A percentile compares a stretch with the other conserved stretches of the same genome.
Evolutionary conservation across 1,140 invertebrate genomes (phyloP).

Genomic region (Heliconius nattereri): DNA sequence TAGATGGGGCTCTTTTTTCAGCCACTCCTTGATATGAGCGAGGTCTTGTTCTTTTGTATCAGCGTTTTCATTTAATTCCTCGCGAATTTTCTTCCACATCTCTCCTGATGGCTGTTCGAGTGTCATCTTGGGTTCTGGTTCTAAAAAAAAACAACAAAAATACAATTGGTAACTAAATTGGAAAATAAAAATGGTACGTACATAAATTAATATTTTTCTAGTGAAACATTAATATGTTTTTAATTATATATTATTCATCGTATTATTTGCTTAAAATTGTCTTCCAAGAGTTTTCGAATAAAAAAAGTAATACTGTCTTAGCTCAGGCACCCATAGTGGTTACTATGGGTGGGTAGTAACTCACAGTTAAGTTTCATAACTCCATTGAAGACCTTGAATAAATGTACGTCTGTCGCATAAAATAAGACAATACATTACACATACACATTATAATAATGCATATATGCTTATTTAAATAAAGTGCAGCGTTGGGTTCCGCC

Average conservation of each 20-base stretch:
- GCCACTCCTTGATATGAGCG: conserved; percentile 88
- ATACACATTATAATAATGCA: too few relatives aligned
- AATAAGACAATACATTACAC: background rate
- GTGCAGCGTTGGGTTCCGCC: too few relatives aligned
- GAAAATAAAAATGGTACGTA: too few relatives aligned
- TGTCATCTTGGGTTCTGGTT: conserved; percentile 83
- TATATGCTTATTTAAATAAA: too few relatives aligned
- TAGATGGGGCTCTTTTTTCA: conserved; percentile 85
- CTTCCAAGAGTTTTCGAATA: too few relatives aligned
- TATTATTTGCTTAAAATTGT: too few relatives aligned
- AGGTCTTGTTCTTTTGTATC: conserved; percentile 86
- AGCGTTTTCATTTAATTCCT: conserved; percentile 88
- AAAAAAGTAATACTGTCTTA: too few relatives aligned
- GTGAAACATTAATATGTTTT: too few relatives aligned
- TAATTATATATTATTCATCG: too few relatives aligned
- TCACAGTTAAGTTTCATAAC: background rate
- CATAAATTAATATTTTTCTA: too few relatives aligned
- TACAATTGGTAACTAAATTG: too few relatives aligned
- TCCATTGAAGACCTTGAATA: background rate
- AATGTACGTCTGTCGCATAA: background rate
- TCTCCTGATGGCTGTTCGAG: conserved; percentile 88
- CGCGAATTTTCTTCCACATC: conserved; percentile 88
- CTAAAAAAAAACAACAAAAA: conserved; percentile 42
- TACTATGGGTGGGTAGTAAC: too few relatives aligned
- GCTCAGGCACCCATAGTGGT: background rate